A percentile compares a stretch with the other conserved stretches of the same genome.
phyloP scores from a whole-genome alignment of 2,113 vertebrate genomes.

The Pomatorhinus ruficollis region DNA sequence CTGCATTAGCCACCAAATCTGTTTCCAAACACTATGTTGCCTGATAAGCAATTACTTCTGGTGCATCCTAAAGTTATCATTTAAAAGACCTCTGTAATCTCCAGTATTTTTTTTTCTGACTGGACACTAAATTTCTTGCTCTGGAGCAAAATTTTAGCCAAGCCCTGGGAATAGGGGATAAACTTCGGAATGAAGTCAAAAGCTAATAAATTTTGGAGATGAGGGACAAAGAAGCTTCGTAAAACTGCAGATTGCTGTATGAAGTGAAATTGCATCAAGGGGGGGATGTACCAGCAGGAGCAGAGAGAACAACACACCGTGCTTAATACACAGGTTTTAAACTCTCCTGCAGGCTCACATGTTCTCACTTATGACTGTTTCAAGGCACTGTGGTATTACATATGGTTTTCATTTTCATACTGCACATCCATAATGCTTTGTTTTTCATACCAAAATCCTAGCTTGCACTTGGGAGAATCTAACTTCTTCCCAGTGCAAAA shows the following conservation, averaged over 20 bases:
- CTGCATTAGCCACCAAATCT: background rate
- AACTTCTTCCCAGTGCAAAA: background rate
- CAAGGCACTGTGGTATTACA: background rate
- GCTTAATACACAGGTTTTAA: background rate
- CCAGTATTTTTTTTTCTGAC: background rate
- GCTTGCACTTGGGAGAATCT: background rate
- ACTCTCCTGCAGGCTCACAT: background rate
- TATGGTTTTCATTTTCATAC: background rate
- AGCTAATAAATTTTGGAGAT: background rate
- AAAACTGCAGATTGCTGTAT: background rate
- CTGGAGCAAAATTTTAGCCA: background rate
- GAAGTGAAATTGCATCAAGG: background rate
- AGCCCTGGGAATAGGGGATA: background rate
- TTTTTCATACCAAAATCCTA: background rate
- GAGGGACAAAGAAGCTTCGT: background rate
- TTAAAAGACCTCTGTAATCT: background rate
- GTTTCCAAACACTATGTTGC: background rate
- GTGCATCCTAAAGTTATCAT: background rate
- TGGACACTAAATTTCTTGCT: background rate
- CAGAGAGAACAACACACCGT: background rate
- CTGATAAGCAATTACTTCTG: background rate
- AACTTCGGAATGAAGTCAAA: background rate
- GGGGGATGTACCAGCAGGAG: background rate
- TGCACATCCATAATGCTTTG: background rate
- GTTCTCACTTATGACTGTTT: constrained; percentile 3